phyloP scores from a whole-genome alignment of 2,113 vertebrate genomes.

The Cephalopholis sonnerati region DNA sequence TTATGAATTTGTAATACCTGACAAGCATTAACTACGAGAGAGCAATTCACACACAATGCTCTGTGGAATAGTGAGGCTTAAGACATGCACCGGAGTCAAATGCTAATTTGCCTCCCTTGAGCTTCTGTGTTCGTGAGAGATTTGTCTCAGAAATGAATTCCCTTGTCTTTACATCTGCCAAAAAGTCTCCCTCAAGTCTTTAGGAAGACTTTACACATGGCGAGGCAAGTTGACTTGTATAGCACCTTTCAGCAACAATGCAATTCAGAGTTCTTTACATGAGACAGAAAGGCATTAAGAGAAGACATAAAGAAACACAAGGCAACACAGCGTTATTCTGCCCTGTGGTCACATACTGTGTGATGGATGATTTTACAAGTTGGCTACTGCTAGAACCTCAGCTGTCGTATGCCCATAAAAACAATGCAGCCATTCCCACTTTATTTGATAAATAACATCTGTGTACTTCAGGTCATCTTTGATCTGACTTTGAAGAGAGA shows the following conservation, averaged over 20 bases:
- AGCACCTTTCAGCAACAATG: background rate
- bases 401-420: background rate
- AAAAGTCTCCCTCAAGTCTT: background rate
- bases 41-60: constrained; percentile 6
- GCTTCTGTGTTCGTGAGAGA: constrained; percentile 25
- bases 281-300: background rate
- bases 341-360: constrained; percentile 2
- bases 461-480: constrained; percentile 26
- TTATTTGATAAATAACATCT: constrained; percentile 21
- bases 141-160: background rate
- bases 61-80: background rate
- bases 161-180: constrained; percentile 7
- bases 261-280: background rate
- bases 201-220: background rate
- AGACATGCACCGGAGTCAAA: constrained; percentile 5
- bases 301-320: background rate
- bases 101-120: constrained; percentile 1
- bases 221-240: background rate
- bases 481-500: constrained; percentile 33
- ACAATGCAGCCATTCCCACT: background rate
- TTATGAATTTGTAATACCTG: constrained; percentile 40
- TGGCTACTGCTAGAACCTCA: constrained; percentile 2
- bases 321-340: background rate
- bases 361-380: constrained; percentile 13
- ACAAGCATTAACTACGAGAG: constrained; percentile 18